phyloP scores from a whole-genome alignment of 2,888 invertebrate genomes.

The Clusia tigrina region DNA sequence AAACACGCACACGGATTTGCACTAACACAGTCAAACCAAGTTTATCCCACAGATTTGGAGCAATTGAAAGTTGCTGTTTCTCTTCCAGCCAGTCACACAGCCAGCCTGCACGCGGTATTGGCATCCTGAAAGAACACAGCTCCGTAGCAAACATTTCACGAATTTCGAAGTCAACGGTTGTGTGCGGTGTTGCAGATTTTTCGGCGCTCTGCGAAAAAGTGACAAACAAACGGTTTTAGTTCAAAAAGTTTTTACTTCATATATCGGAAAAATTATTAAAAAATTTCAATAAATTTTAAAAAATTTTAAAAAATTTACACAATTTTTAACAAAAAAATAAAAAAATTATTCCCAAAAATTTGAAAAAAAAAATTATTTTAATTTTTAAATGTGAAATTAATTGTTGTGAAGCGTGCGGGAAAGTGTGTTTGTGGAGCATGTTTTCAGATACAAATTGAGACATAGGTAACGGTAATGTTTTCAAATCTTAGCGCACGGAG shows the following conservation, averaged over 20 bases:
- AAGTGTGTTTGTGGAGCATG: conserved; percentile 25
- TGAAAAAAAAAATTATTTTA: conserved; percentile 2
- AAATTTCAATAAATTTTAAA: conserved; percentile 18
- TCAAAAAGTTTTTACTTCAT: conserved; percentile 23
- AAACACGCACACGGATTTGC: background rate
- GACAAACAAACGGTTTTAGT: conserved; percentile 12
- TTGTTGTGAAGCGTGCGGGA: too few species aligned
- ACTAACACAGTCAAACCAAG: background rate
- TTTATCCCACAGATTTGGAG: background rate
- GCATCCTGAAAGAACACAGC: conserved; percentile 18
- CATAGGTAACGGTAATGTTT: too few species aligned
- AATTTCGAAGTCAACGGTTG: conserved; percentile 64
- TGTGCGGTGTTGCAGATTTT: conserved; percentile 53
- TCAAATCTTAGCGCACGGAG: too few species aligned
- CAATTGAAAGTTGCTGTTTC: conserved; percentile 5
- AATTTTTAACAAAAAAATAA: conserved; percentile 11
- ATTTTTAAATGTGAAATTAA: too few species aligned
- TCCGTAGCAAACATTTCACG: conserved; percentile 60
- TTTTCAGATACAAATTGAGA: too few species aligned
- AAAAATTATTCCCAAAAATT: conserved; percentile 12
- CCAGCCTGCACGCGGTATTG: background rate
- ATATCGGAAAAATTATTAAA: conserved; percentile 15
- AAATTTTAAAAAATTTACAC: conserved; percentile 21
- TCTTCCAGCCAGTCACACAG: too few species aligned
- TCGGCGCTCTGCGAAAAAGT: conserved; percentile 20